Conservation (phyloP, 2,888 invertebrate genomes). For the Ectemnius cavifrons region DNA sequence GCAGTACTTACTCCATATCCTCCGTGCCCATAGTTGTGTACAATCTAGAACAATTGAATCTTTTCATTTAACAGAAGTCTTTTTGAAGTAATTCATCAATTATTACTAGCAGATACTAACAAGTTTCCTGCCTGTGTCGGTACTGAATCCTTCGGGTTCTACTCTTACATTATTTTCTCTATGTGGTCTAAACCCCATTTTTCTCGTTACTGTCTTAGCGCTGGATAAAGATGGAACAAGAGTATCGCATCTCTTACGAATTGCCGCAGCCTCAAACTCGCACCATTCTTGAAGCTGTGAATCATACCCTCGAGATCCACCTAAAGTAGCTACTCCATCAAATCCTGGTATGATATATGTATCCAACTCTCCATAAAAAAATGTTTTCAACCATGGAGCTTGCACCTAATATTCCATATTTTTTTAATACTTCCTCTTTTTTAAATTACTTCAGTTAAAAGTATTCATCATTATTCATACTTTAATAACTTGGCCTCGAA, state of each 20-base stretch:
- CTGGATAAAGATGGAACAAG: constrained; percentile 84
- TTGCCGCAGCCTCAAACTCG: constrained; percentile 86
- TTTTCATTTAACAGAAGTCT: background rate
- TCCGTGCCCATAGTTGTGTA: constrained; percentile 97
- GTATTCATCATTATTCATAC: constrained; percentile 72
- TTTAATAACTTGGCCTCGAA: constrained; percentile 91
- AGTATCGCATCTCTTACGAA: constrained; percentile 88
- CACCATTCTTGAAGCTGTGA: constrained; percentile 85
- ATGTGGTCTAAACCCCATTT: constrained; percentile 89
- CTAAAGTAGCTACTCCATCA: constrained; percentile 87
- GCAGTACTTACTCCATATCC: constrained; percentile 95
- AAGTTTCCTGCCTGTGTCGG: too few relatives aligned
- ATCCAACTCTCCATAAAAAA: constrained; percentile 91
- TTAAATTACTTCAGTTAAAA: background rate
- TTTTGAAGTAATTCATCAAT: constrained; percentile 1
- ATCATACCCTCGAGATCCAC: constrained; percentile 91
- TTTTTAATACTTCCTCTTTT: background rate
- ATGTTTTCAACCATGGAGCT: constrained; percentile 94
- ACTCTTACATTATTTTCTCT: constrained; percentile 86
- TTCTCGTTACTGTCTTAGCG: constrained; percentile 69
- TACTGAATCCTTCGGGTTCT: constrained; percentile 77
- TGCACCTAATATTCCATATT: constrained; percentile 79
- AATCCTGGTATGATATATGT: constrained; percentile 91
- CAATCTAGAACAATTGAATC: constrained; percentile 77
- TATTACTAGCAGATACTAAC: too few relatives aligned